These are phyloP conservation scores for Xestia xanthographa DNA, from an alignment of 2,888 invertebrate species.

Conservation along the genomic window DNA sequence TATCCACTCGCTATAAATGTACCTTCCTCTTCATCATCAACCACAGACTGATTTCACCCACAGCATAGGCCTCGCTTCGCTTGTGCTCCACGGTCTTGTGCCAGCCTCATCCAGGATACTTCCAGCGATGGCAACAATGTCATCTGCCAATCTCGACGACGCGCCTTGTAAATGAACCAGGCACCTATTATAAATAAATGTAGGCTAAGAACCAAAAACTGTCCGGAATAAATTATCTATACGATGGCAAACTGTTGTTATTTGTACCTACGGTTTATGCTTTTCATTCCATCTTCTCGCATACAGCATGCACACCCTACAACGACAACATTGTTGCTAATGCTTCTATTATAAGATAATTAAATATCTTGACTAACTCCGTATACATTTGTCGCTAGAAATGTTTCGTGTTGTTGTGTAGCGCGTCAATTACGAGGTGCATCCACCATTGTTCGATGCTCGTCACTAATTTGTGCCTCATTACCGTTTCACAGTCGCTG, in stretches of 20 bases:
- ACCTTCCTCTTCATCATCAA: too few relatives aligned
- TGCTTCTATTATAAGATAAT: background rate
- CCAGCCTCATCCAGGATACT: too few relatives aligned
- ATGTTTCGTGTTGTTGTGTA: constrained; percentile 2
- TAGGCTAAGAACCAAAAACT: background rate
- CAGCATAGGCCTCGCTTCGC: too few relatives aligned
- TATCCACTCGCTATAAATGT: background rate
- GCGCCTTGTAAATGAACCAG: too few relatives aligned
- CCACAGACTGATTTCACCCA: too few relatives aligned
- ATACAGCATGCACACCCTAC: background rate
- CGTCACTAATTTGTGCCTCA: constrained; percentile 28
- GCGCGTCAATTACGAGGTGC: constrained; percentile 20
- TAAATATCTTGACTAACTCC: background rate
- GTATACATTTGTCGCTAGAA: constrained; percentile 1
- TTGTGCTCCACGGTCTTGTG: too few relatives aligned
- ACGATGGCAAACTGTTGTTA: background rate
- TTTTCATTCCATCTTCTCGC: background rate
- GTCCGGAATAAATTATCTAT: background rate
- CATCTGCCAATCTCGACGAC: too few relatives aligned
- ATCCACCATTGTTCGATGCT: constrained; percentile 33
- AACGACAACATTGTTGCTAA: background rate
- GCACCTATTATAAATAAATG: too few relatives aligned
- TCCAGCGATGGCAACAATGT: too few relatives aligned
- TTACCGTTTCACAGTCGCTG: constrained; percentile 39
- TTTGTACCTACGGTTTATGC: background rate